Evolutionary conservation across 2,113 vertebrate genomes (phyloP), one percentile per base, ranked within the genome.

Genomic region (Callaeas wilsoni): DNA sequence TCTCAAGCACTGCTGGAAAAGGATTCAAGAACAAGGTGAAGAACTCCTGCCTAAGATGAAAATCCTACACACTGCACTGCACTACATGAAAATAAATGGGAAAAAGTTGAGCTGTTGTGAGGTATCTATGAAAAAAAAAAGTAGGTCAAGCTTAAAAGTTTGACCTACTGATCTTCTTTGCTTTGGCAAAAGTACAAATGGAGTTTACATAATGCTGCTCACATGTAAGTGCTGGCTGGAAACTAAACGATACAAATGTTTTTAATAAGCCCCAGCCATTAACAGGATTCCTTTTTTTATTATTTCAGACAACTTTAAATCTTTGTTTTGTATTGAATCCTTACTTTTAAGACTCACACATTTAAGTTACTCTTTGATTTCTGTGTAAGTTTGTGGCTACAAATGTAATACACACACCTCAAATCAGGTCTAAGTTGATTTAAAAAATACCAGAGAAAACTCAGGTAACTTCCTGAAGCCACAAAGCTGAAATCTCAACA

Each of bases 81-180:
- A n/a, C 25, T 47, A 37, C 60, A 80, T 70, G 65, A 64, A 90
- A 94, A 21, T 49, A 89, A 70, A 53, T 26, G 30, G 16, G 39
- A 7, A 92, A 76, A 67, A 64, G 42, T 30, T 60, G 39, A 92
- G 46, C 59, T 82, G 47, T 27, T 89, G n/a, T 68, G 44, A 91
- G 27, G 22, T 62, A 80, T 27, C 62, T 65, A 59, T 53, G 25
- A 69, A 84, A 92, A 87, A 84, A 83, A 95, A 92, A 95, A 84
- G 57, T 90, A 96, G 70, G 92, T 91, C 91, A 96, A 55, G 30
- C 55, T 90, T 84, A 65, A 26, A 96, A 96, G 62, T 91, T 91
- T 93, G 96, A 95, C 90, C 94, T 84, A 92, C 67, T 91, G 91
- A 87, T 96, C 91, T 91, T 94, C 83, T 86, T 89, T 64, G 52